phyloP scores from a whole-genome alignment of 2,797 vertebrate genomes.

The Enteromius unitaeniatus region DNA sequence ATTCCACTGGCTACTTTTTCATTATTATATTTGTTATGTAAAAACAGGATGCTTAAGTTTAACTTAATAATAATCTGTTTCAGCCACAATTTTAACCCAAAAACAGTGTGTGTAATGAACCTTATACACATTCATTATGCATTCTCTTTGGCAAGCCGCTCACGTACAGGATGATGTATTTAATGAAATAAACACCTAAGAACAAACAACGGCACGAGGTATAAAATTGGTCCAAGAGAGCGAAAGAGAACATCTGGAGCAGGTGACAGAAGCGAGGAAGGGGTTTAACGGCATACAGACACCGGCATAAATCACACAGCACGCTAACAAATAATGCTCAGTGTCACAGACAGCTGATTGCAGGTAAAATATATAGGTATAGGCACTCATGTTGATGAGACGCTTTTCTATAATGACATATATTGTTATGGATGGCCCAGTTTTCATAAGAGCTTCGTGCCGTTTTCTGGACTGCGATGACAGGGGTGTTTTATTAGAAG shows the following conservation, averaged over 20 bases:
- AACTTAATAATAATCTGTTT: neutral
- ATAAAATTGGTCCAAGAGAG: slow-evolving; percentile 39
- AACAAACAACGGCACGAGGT: slow-evolving; percentile 38
- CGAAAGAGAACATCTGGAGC: slow-evolving; percentile 27
- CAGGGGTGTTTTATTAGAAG: slow-evolving; percentile 55
- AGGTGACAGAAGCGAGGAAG: slow-evolving; percentile 24
- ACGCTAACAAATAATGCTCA: slow-evolving; percentile 14
- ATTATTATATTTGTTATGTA: too few relatives aligned
- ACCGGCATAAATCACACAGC: slow-evolving; percentile 28
- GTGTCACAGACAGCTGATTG: slow-evolving; percentile 51
- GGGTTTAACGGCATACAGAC: neutral
- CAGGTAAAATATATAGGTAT: slow-evolving; percentile 45
- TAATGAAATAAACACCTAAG: slow-evolving; percentile 43
- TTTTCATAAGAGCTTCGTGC: slow-evolving; percentile 46
- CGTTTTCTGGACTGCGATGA: slow-evolving; percentile 41
- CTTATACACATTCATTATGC: neutral
- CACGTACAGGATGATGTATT: slow-evolving; percentile 41
- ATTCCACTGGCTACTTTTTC: neutral
- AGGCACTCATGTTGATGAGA: slow-evolving; percentile 46
- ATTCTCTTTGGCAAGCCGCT: slow-evolving; percentile 49
- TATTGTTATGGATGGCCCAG: slow-evolving; percentile 50
- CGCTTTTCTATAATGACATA: slow-evolving; percentile 45
- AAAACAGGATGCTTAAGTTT: neutral
- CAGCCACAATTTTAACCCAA: neutral
- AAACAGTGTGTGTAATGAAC: neutral